These are phyloP conservation scores for Hippopotamus amphibius DNA, from an alignment of 2,113 vertebrate species.

Conservation along the genomic window DNA sequence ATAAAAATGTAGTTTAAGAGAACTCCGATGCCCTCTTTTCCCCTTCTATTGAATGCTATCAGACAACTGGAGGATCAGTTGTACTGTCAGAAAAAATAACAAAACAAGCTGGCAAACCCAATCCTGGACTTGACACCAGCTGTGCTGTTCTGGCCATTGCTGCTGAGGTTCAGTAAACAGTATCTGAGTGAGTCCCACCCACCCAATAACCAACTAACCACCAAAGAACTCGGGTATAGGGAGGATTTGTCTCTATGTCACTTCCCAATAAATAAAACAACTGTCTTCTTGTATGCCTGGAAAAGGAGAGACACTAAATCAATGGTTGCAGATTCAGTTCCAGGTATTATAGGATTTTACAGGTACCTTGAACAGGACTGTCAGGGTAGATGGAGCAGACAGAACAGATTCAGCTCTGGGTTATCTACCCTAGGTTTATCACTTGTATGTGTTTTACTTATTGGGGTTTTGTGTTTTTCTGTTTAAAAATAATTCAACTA, in stretches of 20 bases:
- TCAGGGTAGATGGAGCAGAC: not conserved
- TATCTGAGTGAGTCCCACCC: not conserved
- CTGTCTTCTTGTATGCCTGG: not conserved
- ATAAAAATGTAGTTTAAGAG: conserved; percentile 61
- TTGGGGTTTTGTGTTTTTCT: not conserved
- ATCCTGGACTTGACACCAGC: not conserved
- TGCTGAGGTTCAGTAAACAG: not conserved
- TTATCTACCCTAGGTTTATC: no score
- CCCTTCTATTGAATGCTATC: not conserved
- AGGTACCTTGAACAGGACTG: not conserved
- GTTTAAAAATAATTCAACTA: not conserved
- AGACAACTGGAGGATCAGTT: conserved; percentile 53
- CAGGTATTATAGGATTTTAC: not conserved
- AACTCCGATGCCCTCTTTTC: conserved; percentile 45
- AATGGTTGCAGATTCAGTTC: not conserved
- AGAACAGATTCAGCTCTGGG: not conserved
- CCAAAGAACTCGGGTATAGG: not conserved
- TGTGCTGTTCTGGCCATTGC: not conserved
- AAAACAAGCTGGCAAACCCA: conserved; percentile 12
- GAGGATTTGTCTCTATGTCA: not conserved
- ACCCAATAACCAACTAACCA: not conserved
- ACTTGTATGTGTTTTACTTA: not conserved
- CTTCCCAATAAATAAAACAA: not conserved
- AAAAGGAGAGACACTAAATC: not conserved
- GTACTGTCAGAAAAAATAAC: not conserved